Base-by-base conservation (phyloP, 2,113 vertebrate species). In the Zosterops hypoxanthus region DNA sequence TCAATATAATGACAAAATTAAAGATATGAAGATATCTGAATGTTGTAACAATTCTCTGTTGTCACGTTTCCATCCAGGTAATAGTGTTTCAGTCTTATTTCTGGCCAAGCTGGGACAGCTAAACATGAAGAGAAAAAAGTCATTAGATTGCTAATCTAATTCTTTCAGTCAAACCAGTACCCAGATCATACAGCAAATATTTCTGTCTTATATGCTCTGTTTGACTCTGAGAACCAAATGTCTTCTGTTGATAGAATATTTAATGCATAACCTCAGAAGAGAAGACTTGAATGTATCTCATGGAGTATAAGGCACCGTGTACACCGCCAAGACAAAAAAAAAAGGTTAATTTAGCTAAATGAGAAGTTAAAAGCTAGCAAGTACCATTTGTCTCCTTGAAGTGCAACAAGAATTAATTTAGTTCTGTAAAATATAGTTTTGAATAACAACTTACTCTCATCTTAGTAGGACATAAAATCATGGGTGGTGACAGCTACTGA, bases 51-150 rank as follows among this genome's bases (percentile, higher is more conserved):
- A 91, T 91, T 92, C 92, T 94, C 89, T 92, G 88, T 97, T 95
- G 94, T 93, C 88, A 95, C 0, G 7, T 15, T 91, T 79, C 80
- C 88, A 70, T 79, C 83, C 86, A 89, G 73, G 78, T 84, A 92
- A 79, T 50, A 49, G 70, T 57, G 65, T 80, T 97, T 86, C 90
- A 75, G 70, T 91, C 78, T 94, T 98, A 99, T 96, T 99, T 99
- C 85, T 99, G 99, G 93, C 99, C 99, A 88, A 99, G 99, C 18
- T 98, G 98, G 72, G 99, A 99, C 73, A 99, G 98, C 99, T 99
- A 97, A 94, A 97, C 80, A 91, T 28, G 80, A 92, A 94, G 61
- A 96, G 44, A 95, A 95, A 73, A 70, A 92, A 92, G 52, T 19
- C 2, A 50, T 88, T 55, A 95, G n/a, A 57, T 26, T 83, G 46